A percentile compares a stretch with the other conserved stretches of the same genome.
Conservation (phyloP, 2,888 invertebrate genomes). For the Nephrotoma flavescens region DNA sequence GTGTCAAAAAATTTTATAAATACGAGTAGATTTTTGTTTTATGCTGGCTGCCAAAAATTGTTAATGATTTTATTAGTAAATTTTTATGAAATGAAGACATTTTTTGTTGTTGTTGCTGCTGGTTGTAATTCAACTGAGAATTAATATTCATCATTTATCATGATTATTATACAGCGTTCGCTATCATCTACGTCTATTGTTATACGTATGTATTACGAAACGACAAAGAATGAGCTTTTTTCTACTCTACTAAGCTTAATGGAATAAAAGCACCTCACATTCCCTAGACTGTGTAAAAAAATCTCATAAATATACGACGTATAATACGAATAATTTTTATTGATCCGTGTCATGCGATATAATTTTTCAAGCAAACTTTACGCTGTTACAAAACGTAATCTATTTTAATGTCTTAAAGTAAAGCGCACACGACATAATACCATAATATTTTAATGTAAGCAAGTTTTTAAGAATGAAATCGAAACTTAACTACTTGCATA, state of each 20-base stretch:
- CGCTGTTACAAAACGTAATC: not conserved
- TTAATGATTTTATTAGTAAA: not conserved
- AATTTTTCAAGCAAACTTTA: not conserved
- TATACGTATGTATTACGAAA: not conserved
- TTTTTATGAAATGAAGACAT: not conserved
- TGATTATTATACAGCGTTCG: not conserved
- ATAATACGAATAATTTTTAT: not conserved
- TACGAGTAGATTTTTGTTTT: not conserved
- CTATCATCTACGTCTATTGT: not conserved
- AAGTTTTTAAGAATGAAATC: too few species aligned
- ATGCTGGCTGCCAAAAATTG: not conserved
- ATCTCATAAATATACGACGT: not conserved
- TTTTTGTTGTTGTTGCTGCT: not conserved
- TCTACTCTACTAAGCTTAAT: not conserved
- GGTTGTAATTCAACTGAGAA: not conserved
- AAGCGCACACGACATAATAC: not conserved
- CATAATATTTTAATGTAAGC: too few species aligned
- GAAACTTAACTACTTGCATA: too few species aligned
- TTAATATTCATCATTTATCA: not conserved
- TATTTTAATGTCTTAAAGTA: not conserved
- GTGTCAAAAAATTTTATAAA: not conserved
- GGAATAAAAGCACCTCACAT: not conserved
- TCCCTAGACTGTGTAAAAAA: not conserved
- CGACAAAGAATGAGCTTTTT: not conserved
- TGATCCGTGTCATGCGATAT: not conserved